Conservation (phyloP, 2,113 vertebrate species). For the Silurus glanis region DNA sequence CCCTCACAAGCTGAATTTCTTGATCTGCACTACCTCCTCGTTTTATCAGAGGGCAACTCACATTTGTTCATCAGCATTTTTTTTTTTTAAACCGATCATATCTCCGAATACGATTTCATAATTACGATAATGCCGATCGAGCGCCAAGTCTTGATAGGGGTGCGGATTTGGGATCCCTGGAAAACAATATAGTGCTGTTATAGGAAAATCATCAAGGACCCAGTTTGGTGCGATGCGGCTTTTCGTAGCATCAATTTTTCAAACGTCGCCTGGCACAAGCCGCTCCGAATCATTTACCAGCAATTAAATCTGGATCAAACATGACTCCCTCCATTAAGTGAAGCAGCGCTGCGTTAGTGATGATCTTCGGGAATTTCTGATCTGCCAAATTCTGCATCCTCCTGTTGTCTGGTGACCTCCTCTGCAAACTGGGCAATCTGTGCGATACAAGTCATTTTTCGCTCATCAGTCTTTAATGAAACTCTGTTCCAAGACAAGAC, state of each 20-base stretch:
- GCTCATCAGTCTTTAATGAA: background rate
- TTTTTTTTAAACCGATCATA: background rate
- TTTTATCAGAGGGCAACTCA: background rate
- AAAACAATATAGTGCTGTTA: background rate
- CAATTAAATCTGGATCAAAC: background rate
- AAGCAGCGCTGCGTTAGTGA: background rate
- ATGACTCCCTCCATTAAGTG: background rate
- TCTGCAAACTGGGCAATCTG: constrained; percentile 7
- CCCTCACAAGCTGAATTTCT: background rate
- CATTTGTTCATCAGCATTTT: too few relatives aligned
- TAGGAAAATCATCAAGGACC: background rate
- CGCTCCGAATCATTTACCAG: background rate
- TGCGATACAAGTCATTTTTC: background rate
- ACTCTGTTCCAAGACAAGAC: background rate
- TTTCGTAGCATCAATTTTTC: background rate
- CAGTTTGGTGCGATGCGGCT: background rate
- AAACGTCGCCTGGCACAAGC: background rate
- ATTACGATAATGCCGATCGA: background rate
- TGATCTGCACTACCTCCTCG: background rate
- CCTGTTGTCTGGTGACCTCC: background rate
- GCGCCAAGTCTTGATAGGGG: background rate
- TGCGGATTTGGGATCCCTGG: background rate
- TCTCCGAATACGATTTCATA: background rate
- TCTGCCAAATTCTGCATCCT: constrained; percentile 4
- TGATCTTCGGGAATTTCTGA: background rate